Evolutionary conservation across 2,113 vertebrate genomes (phyloP).

Genomic region (Lethenteron camtschaticum): DNA sequence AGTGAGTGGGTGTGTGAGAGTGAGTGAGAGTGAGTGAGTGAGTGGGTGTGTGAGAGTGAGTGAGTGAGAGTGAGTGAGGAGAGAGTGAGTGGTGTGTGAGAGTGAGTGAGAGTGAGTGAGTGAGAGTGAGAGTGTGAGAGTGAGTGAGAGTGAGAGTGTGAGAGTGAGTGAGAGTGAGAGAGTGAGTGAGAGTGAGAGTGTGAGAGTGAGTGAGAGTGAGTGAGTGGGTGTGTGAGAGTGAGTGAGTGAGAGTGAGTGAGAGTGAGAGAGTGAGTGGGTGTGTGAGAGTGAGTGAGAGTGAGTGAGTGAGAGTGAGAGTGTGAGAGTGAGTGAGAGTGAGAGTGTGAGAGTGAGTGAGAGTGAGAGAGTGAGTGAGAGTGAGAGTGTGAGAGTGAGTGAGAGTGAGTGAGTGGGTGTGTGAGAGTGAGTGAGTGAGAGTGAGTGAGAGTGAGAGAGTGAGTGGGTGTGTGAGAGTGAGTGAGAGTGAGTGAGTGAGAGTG

Average conservation of each 20-base stretch:
- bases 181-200: slow-evolving; percentile 1
- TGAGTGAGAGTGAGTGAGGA: no score
- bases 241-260: not conserved
- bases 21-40: no score
- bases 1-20: no score
- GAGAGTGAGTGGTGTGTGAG: no score
- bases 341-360: not conserved
- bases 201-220: not conserved
- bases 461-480: not conserved
- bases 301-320: not conserved
- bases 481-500: not conserved
- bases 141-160: not conserved
- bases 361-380: not conserved
- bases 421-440: not conserved
- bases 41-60: no score
- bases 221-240: not conserved
- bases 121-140: no score
- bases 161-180: not conserved
- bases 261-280: not conserved
- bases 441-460: not conserved
- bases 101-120: no score
- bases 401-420: not conserved
- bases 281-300: not conserved
- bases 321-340: not conserved
- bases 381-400: not conserved